These are phyloP conservation scores for Popillia japonica DNA, from an alignment of 1,140 invertebrate genomes.

Conservation along the genomic window DNA sequence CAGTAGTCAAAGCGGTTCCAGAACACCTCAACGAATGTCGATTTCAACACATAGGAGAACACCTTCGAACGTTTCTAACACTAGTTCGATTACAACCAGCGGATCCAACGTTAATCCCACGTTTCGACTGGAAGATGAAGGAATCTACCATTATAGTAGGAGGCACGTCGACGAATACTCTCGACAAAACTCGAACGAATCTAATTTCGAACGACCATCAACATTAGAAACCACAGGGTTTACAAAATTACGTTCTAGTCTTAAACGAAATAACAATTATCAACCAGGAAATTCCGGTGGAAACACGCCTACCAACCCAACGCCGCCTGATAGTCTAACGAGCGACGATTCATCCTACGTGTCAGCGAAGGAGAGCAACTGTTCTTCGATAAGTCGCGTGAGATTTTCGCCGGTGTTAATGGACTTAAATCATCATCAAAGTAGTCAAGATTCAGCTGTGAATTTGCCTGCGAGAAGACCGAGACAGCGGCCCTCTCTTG, in stretches of 20 bases:
- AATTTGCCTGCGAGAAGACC: slow-evolving; percentile 67
- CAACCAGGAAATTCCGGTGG: slow-evolving; percentile 69
- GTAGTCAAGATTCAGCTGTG: slow-evolving; percentile 70
- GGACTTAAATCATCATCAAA: slow-evolving; percentile 66
- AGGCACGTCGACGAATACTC: slow-evolving; percentile 60
- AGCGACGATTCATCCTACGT: slow-evolving; percentile 87
- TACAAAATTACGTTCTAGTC: slow-evolving; percentile 74
- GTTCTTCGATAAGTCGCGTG: slow-evolving; percentile 70
- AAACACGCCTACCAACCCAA: slow-evolving; percentile 84
- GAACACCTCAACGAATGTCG: slow-evolving; percentile 62
- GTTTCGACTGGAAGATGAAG: slow-evolving; percentile 73
- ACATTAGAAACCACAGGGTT: slow-evolving; percentile 71
- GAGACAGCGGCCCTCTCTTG: slow-evolving; percentile 64
- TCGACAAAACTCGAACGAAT: slow-evolving; percentile 68
- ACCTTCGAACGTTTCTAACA: slow-evolving; percentile 76
- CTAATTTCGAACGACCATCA: slow-evolving; percentile 72
- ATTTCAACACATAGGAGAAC: slow-evolving; percentile 70
- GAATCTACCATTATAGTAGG: slow-evolving; percentile 59
- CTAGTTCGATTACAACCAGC: slow-evolving; percentile 66
- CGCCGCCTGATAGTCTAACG: slow-evolving; percentile 82
- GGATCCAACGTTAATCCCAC: slow-evolving; percentile 64
- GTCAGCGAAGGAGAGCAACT: slow-evolving; percentile 78
- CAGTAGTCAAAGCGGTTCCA: slow-evolving; percentile 62
- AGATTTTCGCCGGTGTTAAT: slow-evolving; percentile 78
- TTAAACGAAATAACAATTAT: slow-evolving; percentile 73